These are phyloP conservation scores for Calliopsis andreniformis DNA, from an alignment of 1,140 invertebrate species.

Conservation along the genomic window DNA sequence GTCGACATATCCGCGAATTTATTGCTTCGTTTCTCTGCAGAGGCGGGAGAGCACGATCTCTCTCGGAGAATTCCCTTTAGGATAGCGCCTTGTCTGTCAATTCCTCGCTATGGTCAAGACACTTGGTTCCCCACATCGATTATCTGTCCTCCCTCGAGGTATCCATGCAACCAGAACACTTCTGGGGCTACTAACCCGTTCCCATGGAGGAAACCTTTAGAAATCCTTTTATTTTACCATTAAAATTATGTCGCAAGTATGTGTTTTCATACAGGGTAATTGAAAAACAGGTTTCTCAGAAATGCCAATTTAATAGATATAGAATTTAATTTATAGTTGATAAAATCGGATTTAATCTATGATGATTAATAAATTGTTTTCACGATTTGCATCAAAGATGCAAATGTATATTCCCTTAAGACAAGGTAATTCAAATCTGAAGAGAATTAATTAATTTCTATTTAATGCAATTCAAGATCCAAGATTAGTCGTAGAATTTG, in stretches of 20 bases:
- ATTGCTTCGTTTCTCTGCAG: conserved; percentile 54
- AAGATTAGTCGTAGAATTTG: conserved; percentile 16
- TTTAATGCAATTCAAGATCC: neutral
- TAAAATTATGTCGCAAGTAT: neutral
- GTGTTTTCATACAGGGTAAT: conserved; percentile 19
- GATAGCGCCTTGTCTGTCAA: conserved; percentile 61
- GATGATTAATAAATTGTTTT: no score
- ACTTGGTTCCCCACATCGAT: conserved; percentile 52
- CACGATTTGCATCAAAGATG: no score
- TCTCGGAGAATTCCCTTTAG: conserved; percentile 48
- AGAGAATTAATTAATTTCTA: conserved; percentile 48
- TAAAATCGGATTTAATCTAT: no score
- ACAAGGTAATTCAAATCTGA: conserved; percentile 13
- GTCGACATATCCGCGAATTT: conserved; percentile 65
- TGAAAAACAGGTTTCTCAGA: neutral
- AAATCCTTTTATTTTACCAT: neutral
- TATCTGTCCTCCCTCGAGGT: conserved; percentile 35
- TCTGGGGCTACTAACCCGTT: conserved; percentile 2
- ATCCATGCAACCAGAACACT: conserved; percentile 26
- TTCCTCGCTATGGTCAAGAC: conserved; percentile 51
- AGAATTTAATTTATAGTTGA: no score
- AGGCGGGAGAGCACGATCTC: conserved; percentile 53
- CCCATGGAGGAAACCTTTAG: neutral
- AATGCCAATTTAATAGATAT: no score
- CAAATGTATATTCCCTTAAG: conserved; percentile 12